Evolutionary conservation across 2,113 vertebrate genomes (phyloP), one percentile per base, ranked within the genome.

Genomic region (Crotalus horridus): DNA sequence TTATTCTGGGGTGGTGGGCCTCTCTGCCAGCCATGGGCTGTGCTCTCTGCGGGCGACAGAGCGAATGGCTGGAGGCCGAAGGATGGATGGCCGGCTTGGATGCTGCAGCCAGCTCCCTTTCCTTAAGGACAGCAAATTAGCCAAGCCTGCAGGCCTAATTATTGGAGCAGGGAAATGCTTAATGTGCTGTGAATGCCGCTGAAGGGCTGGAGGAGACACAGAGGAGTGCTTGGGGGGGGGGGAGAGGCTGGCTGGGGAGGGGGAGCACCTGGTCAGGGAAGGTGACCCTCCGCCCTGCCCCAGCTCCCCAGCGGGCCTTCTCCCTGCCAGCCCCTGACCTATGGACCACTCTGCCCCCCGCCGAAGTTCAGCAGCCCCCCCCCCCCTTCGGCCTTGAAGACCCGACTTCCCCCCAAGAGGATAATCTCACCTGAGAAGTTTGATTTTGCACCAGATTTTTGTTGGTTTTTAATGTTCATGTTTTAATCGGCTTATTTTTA

Each of bases 141-240:
- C 97, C 95, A 96, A 96, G 97, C 97, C 98, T 97, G 97, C 97
- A 97, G 61, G 97, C 97, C 98, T 98, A 98, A 98, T 98, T 98
- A 98, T 98, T 97, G 98, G 98, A 97, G 97, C 98, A 98, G 98
- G 98, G 97, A 97, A 97, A 98, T 98, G 98, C 97, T 98, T 98
- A 98, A 98, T 98, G 98, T 97, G 97, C 97, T 98, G 98, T 98
- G 98, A 98, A 98, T 97, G 96, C 97, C 97, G 0, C 46, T 0
- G 96, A 97, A 97, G 96, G 94, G 95, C 90, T 91, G 96, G 94
- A 96, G 96, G 96, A 94, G 58, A 96, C 96, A 96, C 92, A 87
- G 91, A 94, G 95, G 95, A 95, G 93, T 93, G 94, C 91, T 55
- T 93, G 91, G 93, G 93, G 24, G 33, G 21, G 6, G 95, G 90